Conservation (phyloP, 1,140 invertebrate species). For the Brachionus manjavacas region DNA sequence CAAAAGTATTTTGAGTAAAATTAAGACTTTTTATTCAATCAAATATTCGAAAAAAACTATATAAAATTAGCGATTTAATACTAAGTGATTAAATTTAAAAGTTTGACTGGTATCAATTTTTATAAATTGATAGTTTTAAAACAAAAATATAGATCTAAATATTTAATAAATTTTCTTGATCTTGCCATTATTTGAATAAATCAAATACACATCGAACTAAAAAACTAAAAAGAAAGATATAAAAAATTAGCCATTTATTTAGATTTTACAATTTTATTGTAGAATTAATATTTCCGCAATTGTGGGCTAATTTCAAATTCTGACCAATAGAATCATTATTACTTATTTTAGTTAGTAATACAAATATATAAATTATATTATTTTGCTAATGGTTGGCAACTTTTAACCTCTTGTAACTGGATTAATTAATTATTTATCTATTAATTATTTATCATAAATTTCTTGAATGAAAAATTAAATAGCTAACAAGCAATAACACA, state of each 20-base stretch:
- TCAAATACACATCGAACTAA: not conserved
- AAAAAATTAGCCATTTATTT: not conserved
- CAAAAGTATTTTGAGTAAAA: too few species aligned
- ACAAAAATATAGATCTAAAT: not conserved
- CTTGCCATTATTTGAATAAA: not conserved
- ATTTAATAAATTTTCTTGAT: not conserved
- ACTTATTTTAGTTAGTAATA: too few species aligned
- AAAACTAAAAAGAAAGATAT: not conserved
- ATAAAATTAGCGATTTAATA: not conserved
- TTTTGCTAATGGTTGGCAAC: too few species aligned
- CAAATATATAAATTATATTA: too few species aligned
- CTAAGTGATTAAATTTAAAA: not conserved
- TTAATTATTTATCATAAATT: too few species aligned
- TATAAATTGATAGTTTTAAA: not conserved
- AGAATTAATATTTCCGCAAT: not conserved
- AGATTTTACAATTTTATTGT: not conserved
- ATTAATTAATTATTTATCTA: too few species aligned
- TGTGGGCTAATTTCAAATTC: too few species aligned
- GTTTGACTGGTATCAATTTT: not conserved
- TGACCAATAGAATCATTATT: too few species aligned
- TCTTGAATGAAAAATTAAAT: not conserved
- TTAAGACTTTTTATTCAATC: too few species aligned
- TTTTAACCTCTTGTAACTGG: too few species aligned
- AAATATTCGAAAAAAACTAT: too few species aligned
- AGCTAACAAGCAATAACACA: not conserved